A percentile compares a stretch with the other conserved stretches of the same genome.
phyloP scores from a whole-genome alignment of 2,113 vertebrate species.

The Clarias macrocephalus region DNA sequence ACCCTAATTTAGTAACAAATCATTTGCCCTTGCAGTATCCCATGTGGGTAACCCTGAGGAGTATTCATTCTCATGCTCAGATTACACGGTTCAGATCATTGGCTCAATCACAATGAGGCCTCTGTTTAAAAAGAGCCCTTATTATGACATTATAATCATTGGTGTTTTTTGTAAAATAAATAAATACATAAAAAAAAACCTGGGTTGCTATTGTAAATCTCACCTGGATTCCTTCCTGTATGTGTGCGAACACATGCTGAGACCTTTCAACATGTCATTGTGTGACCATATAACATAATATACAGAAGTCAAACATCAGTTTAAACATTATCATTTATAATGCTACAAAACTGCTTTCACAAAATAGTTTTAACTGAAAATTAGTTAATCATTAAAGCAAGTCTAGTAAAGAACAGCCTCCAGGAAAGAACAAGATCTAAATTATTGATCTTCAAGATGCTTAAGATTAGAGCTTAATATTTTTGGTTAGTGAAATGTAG shows the following conservation, averaged over 20 bases:
- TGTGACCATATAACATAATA: not conserved
- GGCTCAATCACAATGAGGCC: not conserved
- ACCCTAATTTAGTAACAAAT: not conserved
- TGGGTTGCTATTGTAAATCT: not conserved
- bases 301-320: not conserved
- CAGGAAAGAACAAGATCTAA: not conserved
- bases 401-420: not conserved
- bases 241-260: not conserved
- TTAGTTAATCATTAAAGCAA: not conserved
- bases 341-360: not conserved
- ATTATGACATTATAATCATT: not conserved
- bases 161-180: too few relatives aligned
- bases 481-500: not conserved
- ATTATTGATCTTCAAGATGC: not conserved
- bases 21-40: not conserved
- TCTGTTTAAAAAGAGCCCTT: not conserved
- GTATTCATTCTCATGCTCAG: not conserved
- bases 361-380: not conserved
- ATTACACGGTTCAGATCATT: not conserved
- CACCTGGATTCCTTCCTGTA: not conserved
- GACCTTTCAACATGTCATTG: not conserved
- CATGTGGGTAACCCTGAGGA: not conserved
- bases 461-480: not conserved
- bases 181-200: not conserved
- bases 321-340: not conserved